Conservation (phyloP, 2,888 invertebrate species). For the Aethes cnicana region DNA sequence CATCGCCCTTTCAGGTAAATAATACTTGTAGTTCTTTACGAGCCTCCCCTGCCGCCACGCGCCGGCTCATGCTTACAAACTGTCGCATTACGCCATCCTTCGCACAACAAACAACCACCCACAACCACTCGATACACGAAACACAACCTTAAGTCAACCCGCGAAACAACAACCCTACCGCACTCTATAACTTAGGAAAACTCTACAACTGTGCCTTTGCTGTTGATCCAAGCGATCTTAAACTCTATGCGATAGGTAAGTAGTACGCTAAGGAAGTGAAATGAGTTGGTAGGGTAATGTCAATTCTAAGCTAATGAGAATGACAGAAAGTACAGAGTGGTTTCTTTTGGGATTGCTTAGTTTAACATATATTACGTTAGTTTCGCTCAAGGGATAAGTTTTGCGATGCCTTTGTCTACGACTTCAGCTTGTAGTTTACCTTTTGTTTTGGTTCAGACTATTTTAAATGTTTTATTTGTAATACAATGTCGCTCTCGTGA, state of each 20-base stretch:
- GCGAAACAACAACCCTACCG: slow-evolving; percentile 11
- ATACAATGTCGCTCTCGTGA: too few species aligned
- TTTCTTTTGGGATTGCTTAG: slow-evolving; percentile 58
- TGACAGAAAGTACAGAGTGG: slow-evolving; percentile 61
- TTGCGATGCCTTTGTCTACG: background rate
- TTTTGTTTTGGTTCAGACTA: too few species aligned
- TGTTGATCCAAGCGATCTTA: background rate
- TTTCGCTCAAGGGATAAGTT: slow-evolving; percentile 9
- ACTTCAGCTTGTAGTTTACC: background rate
- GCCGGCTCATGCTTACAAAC: slow-evolving; percentile 80
- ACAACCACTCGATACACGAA: slow-evolving; percentile 14
- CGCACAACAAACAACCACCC: slow-evolving; percentile 52
- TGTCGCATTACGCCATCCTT: slow-evolving; percentile 78
- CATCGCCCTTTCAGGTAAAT: slow-evolving; percentile 64
- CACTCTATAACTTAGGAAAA: slow-evolving; percentile 27
- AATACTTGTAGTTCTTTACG: slow-evolving; percentile 74
- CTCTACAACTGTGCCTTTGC: background rate
- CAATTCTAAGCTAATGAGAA: slow-evolving; percentile 75
- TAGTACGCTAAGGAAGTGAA: slow-evolving; percentile 43
- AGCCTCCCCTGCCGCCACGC: slow-evolving; percentile 51
- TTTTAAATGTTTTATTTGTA: too few species aligned
- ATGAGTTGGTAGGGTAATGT: slow-evolving; percentile 54
- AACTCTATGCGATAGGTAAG: slow-evolving; percentile 9
- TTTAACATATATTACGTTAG: slow-evolving; percentile 36
- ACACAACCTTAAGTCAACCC: slow-evolving; percentile 19